phyloP scores from a whole-genome alignment of 2,888 invertebrate species.

The Lasioglossum morio region DNA sequence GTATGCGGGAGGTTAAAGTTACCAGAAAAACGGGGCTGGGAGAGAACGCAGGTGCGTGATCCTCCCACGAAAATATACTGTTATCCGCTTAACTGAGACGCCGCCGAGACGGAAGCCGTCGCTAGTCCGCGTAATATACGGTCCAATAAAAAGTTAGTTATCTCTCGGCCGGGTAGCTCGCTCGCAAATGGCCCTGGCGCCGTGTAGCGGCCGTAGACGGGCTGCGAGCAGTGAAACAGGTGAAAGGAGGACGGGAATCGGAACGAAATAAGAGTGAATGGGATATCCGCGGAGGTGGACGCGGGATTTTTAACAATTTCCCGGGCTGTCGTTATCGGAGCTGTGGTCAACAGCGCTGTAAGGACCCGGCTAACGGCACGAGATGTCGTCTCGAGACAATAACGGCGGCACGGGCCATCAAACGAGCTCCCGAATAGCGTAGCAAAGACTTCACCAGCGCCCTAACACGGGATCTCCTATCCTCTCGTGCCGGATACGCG shows the following conservation, averaged over 20 bases:
- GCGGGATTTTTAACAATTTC: conserved; percentile 80
- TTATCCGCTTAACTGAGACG: conserved; percentile 83
- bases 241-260: conserved; percentile 21
- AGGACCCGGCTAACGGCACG: conserved; percentile 65
- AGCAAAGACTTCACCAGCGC: conserved; percentile 77
- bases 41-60: conserved; percentile 76
- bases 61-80: conserved; percentile 79
- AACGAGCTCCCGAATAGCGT: conserved; percentile 83
- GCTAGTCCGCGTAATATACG: conserved; percentile 79
- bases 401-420: conserved; percentile 82
- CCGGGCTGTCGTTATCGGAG: conserved; percentile 79
- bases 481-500: conserved; percentile 67
- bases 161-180: conserved; percentile 27
- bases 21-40: conserved; percentile 30
- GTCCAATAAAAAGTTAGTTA: conserved; percentile 83
- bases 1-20: conserved; percentile 42
- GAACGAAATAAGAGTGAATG: conserved; percentile 30
- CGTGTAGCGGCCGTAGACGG: not conserved
- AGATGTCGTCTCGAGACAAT: conserved; percentile 80
- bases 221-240: not conserved
- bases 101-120: conserved; percentile 82
- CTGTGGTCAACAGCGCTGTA: conserved; percentile 79
- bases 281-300: conserved; percentile 49
- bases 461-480: conserved; percentile 74
- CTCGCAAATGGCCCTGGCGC: not conserved